phyloP scores from a whole-genome alignment of 2,888 invertebrate genomes.

The Tortricodes alternella region DNA sequence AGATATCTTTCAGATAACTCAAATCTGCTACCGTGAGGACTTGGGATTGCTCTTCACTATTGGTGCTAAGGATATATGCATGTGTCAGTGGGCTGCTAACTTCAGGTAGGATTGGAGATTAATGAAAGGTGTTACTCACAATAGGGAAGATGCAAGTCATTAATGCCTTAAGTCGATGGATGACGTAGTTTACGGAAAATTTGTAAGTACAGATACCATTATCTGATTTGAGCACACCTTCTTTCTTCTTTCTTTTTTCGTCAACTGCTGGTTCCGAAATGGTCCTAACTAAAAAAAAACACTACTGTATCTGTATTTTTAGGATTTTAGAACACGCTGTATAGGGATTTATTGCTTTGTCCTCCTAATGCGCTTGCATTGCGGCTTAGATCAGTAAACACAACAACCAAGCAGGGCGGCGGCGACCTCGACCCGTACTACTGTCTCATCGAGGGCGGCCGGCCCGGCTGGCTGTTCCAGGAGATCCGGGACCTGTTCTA shows the following conservation, averaged over 20 bases:
- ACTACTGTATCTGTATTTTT: too few relatives aligned
- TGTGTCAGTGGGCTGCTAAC: constrained; percentile 66
- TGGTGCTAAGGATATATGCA: constrained; percentile 60
- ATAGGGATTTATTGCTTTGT: background rate
- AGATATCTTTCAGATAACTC: constrained; percentile 45
- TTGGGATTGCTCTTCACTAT: constrained; percentile 61
- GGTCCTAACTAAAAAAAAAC: too few relatives aligned
- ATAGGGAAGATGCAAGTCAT: too few relatives aligned
- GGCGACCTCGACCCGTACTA: constrained; percentile 86
- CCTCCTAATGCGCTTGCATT: background rate
- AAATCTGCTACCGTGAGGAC: constrained; percentile 63
- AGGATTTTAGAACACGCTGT: too few relatives aligned
- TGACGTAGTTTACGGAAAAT: too few relatives aligned
- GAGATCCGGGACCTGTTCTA: constrained; percentile 90
- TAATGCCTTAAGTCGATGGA: too few relatives aligned
- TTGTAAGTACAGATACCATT: too few relatives aligned
- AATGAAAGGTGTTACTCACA: too few relatives aligned
- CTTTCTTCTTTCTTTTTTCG: too few relatives aligned
- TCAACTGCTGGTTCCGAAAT: too few relatives aligned
- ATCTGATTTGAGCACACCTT: too few relatives aligned
- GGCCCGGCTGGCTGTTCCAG: constrained; percentile 86
- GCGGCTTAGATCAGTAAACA: constrained; percentile 72
- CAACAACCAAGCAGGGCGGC: constrained; percentile 78
- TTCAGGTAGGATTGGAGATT: too few relatives aligned
- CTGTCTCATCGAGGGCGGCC: constrained; percentile 86